Conservation (phyloP, 2,113 vertebrate species). For the Chamaea fasciata region DNA sequence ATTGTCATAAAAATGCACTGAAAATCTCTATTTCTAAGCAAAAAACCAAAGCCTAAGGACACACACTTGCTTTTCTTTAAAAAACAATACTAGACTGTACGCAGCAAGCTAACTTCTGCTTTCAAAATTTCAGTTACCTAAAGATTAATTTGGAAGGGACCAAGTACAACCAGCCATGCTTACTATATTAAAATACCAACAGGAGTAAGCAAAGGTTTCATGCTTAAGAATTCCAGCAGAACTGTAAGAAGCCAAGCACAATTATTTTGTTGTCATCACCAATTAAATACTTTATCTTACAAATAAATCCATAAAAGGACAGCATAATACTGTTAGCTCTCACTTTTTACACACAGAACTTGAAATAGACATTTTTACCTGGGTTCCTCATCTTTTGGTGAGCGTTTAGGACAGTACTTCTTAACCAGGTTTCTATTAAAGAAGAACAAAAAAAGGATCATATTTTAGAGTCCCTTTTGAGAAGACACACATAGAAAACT, state of each 20-base stretch:
- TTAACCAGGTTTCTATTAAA: slow-evolving; percentile 89
- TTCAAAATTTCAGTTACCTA: background rate
- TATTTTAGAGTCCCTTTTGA: background rate
- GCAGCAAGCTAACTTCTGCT: background rate
- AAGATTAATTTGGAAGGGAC: background rate
- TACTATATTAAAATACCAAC: background rate
- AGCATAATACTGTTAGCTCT: background rate
- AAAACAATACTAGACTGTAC: background rate
- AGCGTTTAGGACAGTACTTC: slow-evolving; percentile 96
- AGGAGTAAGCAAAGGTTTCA: background rate
- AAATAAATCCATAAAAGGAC: background rate
- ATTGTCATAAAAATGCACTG: background rate
- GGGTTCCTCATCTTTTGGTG: slow-evolving; percentile 94
- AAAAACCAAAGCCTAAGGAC: background rate
- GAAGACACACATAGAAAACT: background rate
- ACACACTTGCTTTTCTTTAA: background rate
- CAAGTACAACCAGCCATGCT: background rate
- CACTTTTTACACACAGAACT: background rate
- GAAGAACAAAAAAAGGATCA: background rate
- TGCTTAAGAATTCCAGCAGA: background rate
- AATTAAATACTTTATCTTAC: background rate
- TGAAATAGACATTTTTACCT: slow-evolving; percentile 75
- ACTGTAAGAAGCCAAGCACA: background rate
- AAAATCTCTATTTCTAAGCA: background rate
- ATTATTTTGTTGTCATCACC: background rate